Evolutionary conservation across 2,113 vertebrate genomes (phyloP), one percentile per base, ranked within the genome.

Genomic region (Zosterops lateralis): DNA sequence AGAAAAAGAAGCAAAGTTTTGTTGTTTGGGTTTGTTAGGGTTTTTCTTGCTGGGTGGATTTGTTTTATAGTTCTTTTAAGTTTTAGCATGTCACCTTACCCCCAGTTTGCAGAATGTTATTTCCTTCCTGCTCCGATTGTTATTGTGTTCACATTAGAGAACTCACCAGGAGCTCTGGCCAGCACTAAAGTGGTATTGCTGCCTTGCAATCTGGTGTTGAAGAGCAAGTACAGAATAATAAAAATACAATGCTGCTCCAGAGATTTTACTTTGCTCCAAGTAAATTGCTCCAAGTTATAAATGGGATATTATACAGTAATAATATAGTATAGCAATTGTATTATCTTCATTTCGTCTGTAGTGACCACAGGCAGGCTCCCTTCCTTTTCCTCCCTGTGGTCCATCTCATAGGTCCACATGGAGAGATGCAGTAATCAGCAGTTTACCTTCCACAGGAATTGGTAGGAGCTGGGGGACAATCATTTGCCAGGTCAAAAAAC

Each of bases 231-330:
- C 42, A 65, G 73, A 36, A 20, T 25, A 77, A 48, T 38, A 87
- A 76, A 58, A 91, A 50, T 44, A 58, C 8, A n/a, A 18, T 57
- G 24, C 44, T 80, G 47, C 34, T 91, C 72, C 50, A 61, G 80
- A 87, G 60, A 73, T 65, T 92, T 91, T 83, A 25, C 20, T 76
- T 66, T 36, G n/a, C 14, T 70, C 24, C 54, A 80, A 42, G 40
- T 68, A 83, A 84, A 86, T 89, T 80, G 26, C n/a, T 85, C 18
- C 31, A 70, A 36, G 17, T 61, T 66, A 92, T 53, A 77, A 79
- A 62, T 53, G 17, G 19, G 18, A 48, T 34, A 45, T 40, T 44
- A 51, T 18, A 70, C 12, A 31, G 26, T 10, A 48, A 65, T n/a
- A 44, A 73, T 40, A 65, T 36, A 76, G 40, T 26, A 54, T 21